Percentiles rank a stretch among this genome's conserved stretches.
These are phyloP conservation scores for Aplysina aerophoba DNA, from an alignment of 37 sponge, comb jelly and placozoan genomes.

Conservation along the genomic window DNA sequence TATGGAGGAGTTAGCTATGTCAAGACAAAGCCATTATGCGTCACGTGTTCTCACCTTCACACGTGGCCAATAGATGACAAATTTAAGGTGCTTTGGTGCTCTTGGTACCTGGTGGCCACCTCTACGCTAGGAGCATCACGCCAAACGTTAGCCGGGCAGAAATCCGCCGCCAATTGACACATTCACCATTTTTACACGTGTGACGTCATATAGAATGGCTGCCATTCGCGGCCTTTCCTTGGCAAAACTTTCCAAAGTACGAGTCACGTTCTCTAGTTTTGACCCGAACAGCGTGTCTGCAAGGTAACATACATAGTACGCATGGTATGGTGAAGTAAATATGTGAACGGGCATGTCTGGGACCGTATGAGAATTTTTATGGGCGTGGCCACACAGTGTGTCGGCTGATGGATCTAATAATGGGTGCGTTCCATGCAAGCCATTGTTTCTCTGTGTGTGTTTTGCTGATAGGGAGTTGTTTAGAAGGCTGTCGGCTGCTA, in stretches of 20 bases:
- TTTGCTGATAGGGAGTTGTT: constrained; percentile 51
- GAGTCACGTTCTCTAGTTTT: constrained; percentile 61
- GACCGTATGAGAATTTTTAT: too few species aligned
- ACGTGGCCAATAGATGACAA: background rate
- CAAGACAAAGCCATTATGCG: too few species aligned
- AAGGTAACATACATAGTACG: constrained; percentile 43
- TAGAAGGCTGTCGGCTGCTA: constrained; percentile 46
- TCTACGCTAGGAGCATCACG: too few species aligned
- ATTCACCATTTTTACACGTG: constrained; percentile 4
- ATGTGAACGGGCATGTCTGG: background rate
- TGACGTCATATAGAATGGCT: constrained; percentile 47
- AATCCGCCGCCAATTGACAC: too few species aligned
- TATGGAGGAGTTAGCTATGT: too few species aligned
- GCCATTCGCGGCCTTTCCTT: constrained; percentile 71
- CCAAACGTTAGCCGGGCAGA: too few species aligned
- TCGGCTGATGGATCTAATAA: background rate
- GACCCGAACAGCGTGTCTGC: constrained; percentile 56
- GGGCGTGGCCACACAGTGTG: background rate
- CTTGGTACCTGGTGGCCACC: too few species aligned
- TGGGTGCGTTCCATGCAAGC: background rate
- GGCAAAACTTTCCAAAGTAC: constrained; percentile 56
- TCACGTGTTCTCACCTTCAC: background rate
- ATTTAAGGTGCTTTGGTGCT: too few species aligned
- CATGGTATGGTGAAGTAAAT: background rate
- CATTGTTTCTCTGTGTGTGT: too few species aligned